Evolutionary conservation across 2,113 vertebrate genomes (phyloP), one percentile per base, ranked within the genome.

Genomic region (Cyanoderma ruficeps): DNA sequence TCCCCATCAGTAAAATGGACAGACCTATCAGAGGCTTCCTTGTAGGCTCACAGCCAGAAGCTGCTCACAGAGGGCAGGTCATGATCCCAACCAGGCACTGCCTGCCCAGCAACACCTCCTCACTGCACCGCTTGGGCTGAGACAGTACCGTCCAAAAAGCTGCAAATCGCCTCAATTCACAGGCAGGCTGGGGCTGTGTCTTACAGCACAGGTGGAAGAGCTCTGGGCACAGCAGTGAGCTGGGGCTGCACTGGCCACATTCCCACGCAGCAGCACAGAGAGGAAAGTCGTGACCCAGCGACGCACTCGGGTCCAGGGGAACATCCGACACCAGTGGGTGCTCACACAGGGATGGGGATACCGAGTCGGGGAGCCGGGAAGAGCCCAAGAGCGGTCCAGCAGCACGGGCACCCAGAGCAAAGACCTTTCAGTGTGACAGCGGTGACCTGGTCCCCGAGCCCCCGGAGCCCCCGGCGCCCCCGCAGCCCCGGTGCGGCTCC

Each of bases 51-150:
- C 18, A 74, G 37, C 41, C 63, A 53, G 27, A 25, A 84, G 47
- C 9, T 6, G 4, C 12, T 7, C 1, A 1, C 50, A 65, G 59
- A 37, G 2, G 5, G n/a, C 6, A 31, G 37, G 28, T 15, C 55
- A 21, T 1, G 2, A 8, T 11, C 80, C 35, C 2, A 0, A 20
- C 3, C 61, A 42, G 56, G 11, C 42, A 13, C 21, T 25, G 37
- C 39, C 49, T 56, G 21, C 46, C 69, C 85, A 55, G 61, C 56
- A 56, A 13, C 39, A 67, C 17, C 18, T 23, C 35, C 46, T 27
- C 68, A 41, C 17, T 13, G 1, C 37, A 16, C 27, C 0, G 0
- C 64, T 52, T 33, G 5, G 11, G 3, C 0, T 10, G 15, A 28
- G n/a, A 39, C 57, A 27, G 10, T 11, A 33, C 16, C 5, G 1